Base-by-base conservation (phyloP, 2,888 invertebrate species). In the Drosophila kanekoi region DNA sequence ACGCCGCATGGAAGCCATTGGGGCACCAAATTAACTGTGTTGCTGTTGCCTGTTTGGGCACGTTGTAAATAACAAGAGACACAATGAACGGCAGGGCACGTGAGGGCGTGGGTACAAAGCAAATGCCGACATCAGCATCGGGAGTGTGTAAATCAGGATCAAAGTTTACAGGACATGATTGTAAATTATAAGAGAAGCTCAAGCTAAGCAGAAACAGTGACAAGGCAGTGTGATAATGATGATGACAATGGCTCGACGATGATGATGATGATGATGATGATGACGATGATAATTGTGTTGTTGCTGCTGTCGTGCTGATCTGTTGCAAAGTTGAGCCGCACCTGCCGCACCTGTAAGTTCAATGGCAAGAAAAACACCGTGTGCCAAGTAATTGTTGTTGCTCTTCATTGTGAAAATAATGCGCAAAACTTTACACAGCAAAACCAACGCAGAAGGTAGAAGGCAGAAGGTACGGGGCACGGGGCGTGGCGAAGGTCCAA, bases 141-240 rank as follows among this genome's bases (percentile, higher is more conserved):
- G 74, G 53, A 82, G 77, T 71, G 79, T 74, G 86, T 87, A 82
- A 87, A 82, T 82, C 83, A 85, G 77, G 86, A 72, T 71, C 86
- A 81, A 72, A 81, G 79, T 77, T 77, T 77, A 60, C 48, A 52
- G 67, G 67, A 79, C 87, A 81, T 74, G 79, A 83, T 60, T 87
- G 82, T 87, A 87, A 87, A 87, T 83, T 83, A 83, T 87, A 73
- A 61, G 72, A 67, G 74, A 68, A 66, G 56, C 89, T 75, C 72
- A 56, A 63, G 81, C 80, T 68, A 71, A 71, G 68, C 83, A 72
- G 66, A 71, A 71, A 66, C 77, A 59, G 67, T 86, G 87, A 77
- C 77, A 88, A 59, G 62, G 35, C 43, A 45, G 49, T 37, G 20
- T 47, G 60, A 43, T 65, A 60, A 60, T 54, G 41, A 54, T 47